Conservation (phyloP, 2,797 vertebrate species). For the Eleutherodactylus coqui region DNA sequence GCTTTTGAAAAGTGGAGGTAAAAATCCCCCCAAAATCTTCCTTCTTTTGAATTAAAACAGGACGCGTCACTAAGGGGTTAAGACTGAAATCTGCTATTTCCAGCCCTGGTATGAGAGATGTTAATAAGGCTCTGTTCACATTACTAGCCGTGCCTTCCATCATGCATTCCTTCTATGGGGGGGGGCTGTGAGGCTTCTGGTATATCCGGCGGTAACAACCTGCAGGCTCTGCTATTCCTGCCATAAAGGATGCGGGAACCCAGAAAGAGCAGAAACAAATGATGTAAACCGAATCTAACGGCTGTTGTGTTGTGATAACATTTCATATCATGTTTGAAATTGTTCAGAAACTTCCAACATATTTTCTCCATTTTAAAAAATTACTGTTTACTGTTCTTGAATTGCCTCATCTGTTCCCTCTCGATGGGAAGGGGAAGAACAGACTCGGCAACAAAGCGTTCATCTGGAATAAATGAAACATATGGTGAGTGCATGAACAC, state of each 20-base stretch:
- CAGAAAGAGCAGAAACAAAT: not conserved
- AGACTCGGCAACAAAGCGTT: not conserved
- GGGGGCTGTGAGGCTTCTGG: not conserved
- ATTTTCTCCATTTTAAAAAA: not conserved
- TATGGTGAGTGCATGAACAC: slow-evolving; percentile 26
- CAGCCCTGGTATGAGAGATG: not conserved
- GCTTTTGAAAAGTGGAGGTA: too few relatives aligned
- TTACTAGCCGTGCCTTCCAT: not conserved
- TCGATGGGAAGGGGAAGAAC: slow-evolving; percentile 13
- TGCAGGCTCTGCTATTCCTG: not conserved
- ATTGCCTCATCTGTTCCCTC: slow-evolving; percentile 40
- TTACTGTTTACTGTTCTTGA: slow-evolving; percentile 33
- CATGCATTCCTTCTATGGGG: not conserved
- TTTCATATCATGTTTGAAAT: not conserved
- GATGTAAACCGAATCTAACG: not conserved
- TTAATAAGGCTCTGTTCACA: not conserved
- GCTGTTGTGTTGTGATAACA: not conserved
- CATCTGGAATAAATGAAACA: slow-evolving; percentile 34
- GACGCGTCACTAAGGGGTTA: too few relatives aligned
- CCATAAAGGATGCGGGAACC: not conserved
- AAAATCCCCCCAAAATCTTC: too few relatives aligned
- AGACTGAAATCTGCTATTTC: too few relatives aligned
- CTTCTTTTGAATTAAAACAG: too few relatives aligned
- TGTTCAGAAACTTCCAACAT: not conserved
- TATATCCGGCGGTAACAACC: not conserved